phyloP scores from a whole-genome alignment of 2,113 vertebrate genomes.

The Rhagologus leucostigma region DNA sequence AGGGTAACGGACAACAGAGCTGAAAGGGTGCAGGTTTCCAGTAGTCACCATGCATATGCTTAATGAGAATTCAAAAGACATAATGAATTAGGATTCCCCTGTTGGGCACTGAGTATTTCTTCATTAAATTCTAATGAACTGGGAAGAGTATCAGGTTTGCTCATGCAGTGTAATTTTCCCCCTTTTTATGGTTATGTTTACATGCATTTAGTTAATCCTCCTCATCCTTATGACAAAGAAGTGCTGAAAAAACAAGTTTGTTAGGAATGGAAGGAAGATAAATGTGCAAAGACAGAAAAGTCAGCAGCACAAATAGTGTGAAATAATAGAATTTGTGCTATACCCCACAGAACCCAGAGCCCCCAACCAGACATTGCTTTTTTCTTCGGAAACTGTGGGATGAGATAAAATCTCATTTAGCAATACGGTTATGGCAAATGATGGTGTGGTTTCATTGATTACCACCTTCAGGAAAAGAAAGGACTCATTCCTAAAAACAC shows the following conservation, averaged over 20 bases:
- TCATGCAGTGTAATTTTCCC: neutral
- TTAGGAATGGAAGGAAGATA: neutral
- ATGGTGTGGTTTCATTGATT: neutral
- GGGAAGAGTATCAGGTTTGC: constrained; percentile 24
- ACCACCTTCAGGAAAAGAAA: neutral
- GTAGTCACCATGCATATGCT: neutral
- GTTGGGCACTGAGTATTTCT: constrained; percentile 43
- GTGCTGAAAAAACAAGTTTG: neutral
- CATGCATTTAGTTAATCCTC: constrained; percentile 1
- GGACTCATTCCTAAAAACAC: neutral
- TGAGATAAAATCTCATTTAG: neutral
- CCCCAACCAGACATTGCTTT: neutral
- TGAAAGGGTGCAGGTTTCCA: neutral
- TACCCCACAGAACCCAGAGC: neutral
- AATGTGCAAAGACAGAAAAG: neutral
- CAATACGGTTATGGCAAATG: neutral
- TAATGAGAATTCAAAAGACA: constrained; percentile 57
- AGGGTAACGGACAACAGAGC: neutral
- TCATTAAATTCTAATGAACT: constrained; percentile 63
- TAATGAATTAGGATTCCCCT: constrained; percentile 59
- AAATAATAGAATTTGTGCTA: neutral
- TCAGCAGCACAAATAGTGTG: neutral
- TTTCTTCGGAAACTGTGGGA: neutral
- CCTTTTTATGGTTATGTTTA: neutral
- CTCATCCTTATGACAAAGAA: neutral